Evolutionary conservation across 2,888 invertebrate genomes (phyloP), one percentile per base, ranked within the genome.

Genomic region (Odontothrips loti): DNA sequence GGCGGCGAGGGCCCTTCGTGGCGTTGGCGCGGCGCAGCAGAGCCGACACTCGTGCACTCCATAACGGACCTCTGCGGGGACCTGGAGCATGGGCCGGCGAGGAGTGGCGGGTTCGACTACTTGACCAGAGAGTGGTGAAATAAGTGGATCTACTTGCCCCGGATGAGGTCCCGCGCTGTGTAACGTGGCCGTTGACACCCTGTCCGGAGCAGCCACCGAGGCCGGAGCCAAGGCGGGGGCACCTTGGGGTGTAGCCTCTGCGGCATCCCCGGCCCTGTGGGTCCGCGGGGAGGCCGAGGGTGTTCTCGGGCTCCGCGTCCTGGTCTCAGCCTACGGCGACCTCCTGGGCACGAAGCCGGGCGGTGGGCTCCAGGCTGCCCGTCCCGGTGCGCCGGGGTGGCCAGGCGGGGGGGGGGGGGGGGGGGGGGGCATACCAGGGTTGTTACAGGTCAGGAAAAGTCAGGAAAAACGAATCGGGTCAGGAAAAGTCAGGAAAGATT

Each of bases 151-250:
- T 63, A 63, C 63, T 63, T 63, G 63, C 63, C 63, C n/a, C n/a
- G 63, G 12, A n/a, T 1, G 3, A 20, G 63, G 63, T 23, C 23
- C 63, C 63, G 63, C 23, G 63, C 63, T 9, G 20, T 20, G 20
- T 20, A n/a, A 23, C 63, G 63, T 63, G 63, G 63, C 63, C 63
- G 63, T 63, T 63, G 63, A 63, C 63, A 20, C 23, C 63, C 63
- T n/a, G 63, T 63, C 63, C n/a, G n/a, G 20, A n/a, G 63, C 63
- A n/a, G 63, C n/a, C n/a, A n/a, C n/a, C 9, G 9, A 20, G 20
- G 51, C 51, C 12, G 51, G 51, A 20, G 63, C n/a, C 9, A 51
- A 20, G 20, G 51, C 3, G 20, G 51, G 51, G 51, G 51, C 51
- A 51, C 10, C 51, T 10, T 51, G 51, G 51, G 51, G 20, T 12